Conservation (phyloP, 2,888 invertebrate genomes). For the Eristalis arbustorum region DNA sequence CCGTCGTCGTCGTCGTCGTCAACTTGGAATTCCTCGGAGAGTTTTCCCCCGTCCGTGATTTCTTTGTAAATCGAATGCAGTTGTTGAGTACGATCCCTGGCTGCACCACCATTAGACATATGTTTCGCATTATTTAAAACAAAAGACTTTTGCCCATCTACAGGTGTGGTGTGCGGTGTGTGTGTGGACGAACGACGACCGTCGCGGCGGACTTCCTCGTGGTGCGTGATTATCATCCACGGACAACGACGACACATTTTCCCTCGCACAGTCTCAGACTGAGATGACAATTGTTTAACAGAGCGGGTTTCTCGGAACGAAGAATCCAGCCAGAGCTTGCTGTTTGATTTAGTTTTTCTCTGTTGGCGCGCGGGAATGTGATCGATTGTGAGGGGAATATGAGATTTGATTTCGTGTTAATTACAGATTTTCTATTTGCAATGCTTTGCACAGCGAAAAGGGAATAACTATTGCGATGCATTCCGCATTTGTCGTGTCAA, state of each 20-base stretch:
- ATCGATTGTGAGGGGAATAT: slow-evolving; percentile 67
- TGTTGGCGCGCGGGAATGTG: slow-evolving; percentile 50
- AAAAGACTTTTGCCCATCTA: slow-evolving; percentile 70
- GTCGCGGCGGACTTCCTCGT: slow-evolving; percentile 51
- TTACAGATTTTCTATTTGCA: slow-evolving; percentile 44
- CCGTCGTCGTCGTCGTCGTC: slow-evolving; percentile 47
- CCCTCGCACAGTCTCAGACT: slow-evolving; percentile 11
- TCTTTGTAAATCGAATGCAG: slow-evolving; percentile 68
- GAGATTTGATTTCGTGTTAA: slow-evolving; percentile 67
- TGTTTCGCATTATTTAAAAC: slow-evolving; percentile 71
- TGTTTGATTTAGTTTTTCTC: slow-evolving; percentile 18
- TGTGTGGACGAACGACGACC: background rate
- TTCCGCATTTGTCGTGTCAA: slow-evolving; percentile 13
- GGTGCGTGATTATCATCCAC: slow-evolving; percentile 66
- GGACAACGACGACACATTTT: slow-evolving; percentile 44
- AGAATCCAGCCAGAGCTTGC: slow-evolving; percentile 54
- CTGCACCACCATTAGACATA: slow-evolving; percentile 66
- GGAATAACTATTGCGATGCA: slow-evolving; percentile 45
- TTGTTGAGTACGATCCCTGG: too few relatives aligned
- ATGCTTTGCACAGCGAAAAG: slow-evolving; percentile 6
- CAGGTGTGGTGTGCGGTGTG: slow-evolving; percentile 70
- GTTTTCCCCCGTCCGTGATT: slow-evolving; percentile 73
- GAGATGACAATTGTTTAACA: slow-evolving; percentile 40
- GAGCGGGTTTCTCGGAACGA: slow-evolving; percentile 60
- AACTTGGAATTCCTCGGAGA: slow-evolving; percentile 68